These are phyloP conservation scores for Cryptus armator DNA, from an alignment of 2,888 invertebrate species.

Conservation along the genomic window DNA sequence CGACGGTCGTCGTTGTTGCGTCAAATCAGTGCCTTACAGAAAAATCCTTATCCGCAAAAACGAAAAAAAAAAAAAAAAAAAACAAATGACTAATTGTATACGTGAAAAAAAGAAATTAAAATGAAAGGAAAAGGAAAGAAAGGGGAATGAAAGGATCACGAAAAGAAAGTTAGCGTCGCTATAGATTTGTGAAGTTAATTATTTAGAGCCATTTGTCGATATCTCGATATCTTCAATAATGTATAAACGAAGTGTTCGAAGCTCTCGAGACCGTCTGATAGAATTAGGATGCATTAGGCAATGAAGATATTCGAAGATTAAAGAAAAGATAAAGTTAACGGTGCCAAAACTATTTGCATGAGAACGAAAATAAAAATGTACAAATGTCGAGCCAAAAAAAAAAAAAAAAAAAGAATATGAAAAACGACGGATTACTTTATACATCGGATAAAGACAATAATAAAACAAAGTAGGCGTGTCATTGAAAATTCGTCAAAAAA, in stretches of 20 bases:
- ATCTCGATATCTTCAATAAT: conserved; percentile 1
- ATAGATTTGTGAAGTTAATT: conserved; percentile 8
- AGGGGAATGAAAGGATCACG: not conserved
- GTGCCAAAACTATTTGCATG: conserved; percentile 79
- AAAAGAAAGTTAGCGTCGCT: conserved; percentile 5
- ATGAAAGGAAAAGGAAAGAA: not conserved
- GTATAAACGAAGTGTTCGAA: conserved; percentile 24
- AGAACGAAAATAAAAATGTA: conserved; percentile 36
- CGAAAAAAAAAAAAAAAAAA: too few species aligned
- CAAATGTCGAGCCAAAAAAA: conserved; percentile 61
- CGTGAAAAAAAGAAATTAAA: conserved; percentile 25
- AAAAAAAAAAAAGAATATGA: conserved; percentile 68
- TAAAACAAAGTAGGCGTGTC: conserved; percentile 40
- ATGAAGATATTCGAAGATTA: conserved; percentile 30
- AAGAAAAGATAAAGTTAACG: conserved; percentile 68
- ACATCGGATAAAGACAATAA: conserved; percentile 65
- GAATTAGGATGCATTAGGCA: conserved; percentile 38
- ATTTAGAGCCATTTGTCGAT: conserved; percentile 28
- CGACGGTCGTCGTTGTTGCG: conserved; percentile 64
- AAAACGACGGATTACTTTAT: conserved; percentile 48
- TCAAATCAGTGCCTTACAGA: conserved; percentile 79
- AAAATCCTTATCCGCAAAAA: conserved; percentile 54
- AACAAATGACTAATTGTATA: conserved; percentile 13
- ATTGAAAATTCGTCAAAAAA: conserved; percentile 35
- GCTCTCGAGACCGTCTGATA: conserved; percentile 40